Evolutionary conservation across 2,797 vertebrate genomes (phyloP).

Genomic region (Poeciliopsis gracilis): DNA sequence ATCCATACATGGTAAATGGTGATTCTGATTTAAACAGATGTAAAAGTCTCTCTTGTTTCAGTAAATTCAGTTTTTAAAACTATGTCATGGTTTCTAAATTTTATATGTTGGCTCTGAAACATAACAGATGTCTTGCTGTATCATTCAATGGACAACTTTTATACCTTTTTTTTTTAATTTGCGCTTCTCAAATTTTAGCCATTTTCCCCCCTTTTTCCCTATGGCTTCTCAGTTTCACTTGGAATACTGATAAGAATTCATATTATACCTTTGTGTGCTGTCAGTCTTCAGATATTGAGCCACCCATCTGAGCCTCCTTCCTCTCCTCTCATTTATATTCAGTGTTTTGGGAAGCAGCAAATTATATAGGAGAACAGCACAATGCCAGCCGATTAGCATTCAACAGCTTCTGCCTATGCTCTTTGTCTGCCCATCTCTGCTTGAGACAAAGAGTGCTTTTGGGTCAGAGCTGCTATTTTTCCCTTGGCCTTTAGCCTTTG

Average conservation of each 20-base stretch:
- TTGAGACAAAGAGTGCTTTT: constrained; percentile 66
- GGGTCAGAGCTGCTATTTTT: constrained; percentile 50
- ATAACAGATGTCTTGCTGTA: not conserved
- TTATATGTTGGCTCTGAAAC: not conserved
- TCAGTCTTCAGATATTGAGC: constrained; percentile 55
- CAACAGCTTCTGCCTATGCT: constrained; percentile 59
- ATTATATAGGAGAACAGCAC: constrained; percentile 67
- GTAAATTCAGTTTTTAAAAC: not conserved
- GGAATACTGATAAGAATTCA: constrained; percentile 57
- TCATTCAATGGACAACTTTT: constrained; percentile 11
- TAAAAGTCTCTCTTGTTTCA: not conserved
- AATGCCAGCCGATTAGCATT: constrained; percentile 73
- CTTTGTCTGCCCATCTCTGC: constrained; percentile 74
- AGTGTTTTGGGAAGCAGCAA: constrained; percentile 58
- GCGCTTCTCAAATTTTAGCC: constrained; percentile 8
- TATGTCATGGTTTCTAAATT: not conserved
- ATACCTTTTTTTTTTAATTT: not conserved
- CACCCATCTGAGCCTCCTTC: constrained; percentile 59
- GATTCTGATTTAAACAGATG: not conserved
- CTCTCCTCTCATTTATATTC: constrained; percentile 74
- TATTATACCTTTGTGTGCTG: constrained; percentile 47
- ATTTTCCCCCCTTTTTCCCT: constrained; percentile 22
- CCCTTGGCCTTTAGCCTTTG: constrained; percentile 42
- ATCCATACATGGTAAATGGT: not conserved
- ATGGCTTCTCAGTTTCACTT: constrained; percentile 43